Evolutionary conservation across 1,140 invertebrate species (phyloP), one percentile per base, ranked within the genome.

Genomic region (Doryteuthis pealeii): DNA sequence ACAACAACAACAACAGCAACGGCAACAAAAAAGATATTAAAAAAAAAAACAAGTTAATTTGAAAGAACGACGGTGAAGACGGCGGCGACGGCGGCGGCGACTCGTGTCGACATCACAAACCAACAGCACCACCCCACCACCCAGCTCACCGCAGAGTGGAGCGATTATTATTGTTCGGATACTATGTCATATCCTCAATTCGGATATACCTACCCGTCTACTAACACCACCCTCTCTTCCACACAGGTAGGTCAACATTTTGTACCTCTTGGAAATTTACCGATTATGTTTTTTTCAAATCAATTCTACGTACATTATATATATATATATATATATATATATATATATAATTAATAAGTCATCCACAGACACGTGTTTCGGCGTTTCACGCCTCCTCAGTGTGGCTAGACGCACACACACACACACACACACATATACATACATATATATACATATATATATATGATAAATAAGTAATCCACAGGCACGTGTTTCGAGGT

Each of bases 171-270:
- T n/a, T n/a, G 10, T 58, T 58, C 8, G 66, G 66, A 35, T 68
- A 68, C 30, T 35, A 68, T 68, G 66, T 68, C 66, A 68, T 68
- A 68, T 68, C 66, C 66, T 32, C 66, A 68, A 35, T 68, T 68
- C 66, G 66, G 66, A 68, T 68, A 68, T 35, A 68, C 66, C 32
- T 68, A 68, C 32, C 66, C 66, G 32, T 68, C 66, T 5, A 35
- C 32, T 14, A 68, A 31, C 66, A 68, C n/a, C n/a, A 14, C 66
- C 12, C n/a, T 68, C 15, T 68, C 66, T 22, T 68, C 66, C 28
- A 68, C 66, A 68, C 66, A 68, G 66, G 66, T 68, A 68, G 30
- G 66, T 58, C 35, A 10, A 40, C 35, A 40, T 40, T 40, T 40
- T 40, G 4, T 10, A 40, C 35, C 10, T 40, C 10, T 40, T 10